Evolutionary conservation across 1,140 invertebrate genomes (phyloP).

Genomic region (Chironomus striatipennis): DNA sequence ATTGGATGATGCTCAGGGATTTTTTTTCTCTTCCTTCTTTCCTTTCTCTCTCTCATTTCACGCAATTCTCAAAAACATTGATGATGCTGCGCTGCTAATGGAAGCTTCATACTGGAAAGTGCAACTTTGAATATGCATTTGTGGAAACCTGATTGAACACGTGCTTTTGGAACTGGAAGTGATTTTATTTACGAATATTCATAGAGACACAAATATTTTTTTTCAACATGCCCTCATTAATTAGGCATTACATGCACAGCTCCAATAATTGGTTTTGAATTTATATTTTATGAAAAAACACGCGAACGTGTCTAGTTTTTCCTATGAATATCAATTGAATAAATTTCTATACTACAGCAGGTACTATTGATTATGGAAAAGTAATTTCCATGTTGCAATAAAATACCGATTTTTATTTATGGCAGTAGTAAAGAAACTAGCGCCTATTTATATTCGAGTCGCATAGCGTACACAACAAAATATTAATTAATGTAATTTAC

Average conservation of each 20-base stretch:
- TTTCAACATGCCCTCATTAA: no score
- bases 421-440: neutral
- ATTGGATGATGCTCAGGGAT: conserved; percentile 11
- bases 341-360: neutral
- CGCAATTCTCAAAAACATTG: neutral
- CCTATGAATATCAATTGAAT: neutral
- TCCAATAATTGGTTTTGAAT: neutral
- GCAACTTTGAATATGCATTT: neutral
- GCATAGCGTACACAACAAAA: neutral
- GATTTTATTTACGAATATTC: no score
- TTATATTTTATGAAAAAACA: neutral
- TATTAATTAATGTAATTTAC: no score
- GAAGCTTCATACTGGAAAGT: neutral
- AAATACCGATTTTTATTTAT: neutral
- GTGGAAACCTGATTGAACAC: neutral
- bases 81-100: neutral
- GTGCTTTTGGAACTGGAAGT: neutral
- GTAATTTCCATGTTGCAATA: neutral
- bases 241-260: neutral
- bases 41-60: neutral
- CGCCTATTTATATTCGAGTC: neutral
- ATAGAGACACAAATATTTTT: no score
- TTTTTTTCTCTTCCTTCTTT: neutral
- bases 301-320: neutral
- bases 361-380: conserved; percentile 1